These are phyloP conservation scores for Operophtera brumata DNA, from an alignment of 2,888 invertebrate species.

Conservation along the genomic window DNA sequence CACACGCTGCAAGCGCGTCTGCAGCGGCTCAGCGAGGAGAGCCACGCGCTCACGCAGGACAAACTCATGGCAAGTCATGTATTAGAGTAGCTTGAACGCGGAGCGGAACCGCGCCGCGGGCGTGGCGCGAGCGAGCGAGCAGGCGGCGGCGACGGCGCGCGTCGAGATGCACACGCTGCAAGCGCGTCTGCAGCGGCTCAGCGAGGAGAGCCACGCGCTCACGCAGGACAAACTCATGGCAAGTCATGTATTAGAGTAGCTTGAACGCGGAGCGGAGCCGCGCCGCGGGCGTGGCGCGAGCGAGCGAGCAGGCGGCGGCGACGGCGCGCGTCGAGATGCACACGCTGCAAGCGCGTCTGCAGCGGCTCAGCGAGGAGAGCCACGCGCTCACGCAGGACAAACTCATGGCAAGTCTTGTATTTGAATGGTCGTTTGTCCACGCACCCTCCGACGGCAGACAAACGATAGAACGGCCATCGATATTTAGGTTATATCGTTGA, in stretches of 20 bases:
- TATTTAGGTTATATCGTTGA: no score
- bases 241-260: constrained; percentile 56
- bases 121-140: constrained; percentile 71
- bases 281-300: constrained; percentile 78
- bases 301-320: constrained; percentile 78
- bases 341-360: constrained; percentile 81
- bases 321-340: constrained; percentile 82
- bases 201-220: constrained; percentile 82
- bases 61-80: constrained; percentile 68
- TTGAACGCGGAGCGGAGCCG: constrained; percentile 85
- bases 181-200: constrained; percentile 82
- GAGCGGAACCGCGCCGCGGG: constrained; percentile 85
- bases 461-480: no score
- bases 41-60: constrained; percentile 81
- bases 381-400: constrained; percentile 82
- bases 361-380: constrained; percentile 83
- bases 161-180: constrained; percentile 83
- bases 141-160: constrained; percentile 79
- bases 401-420: constrained; percentile 59
- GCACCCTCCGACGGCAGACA: no score
- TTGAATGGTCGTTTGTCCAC: constrained; percentile 79
- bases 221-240: constrained; percentile 82
- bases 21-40: constrained; percentile 83
- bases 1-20: constrained; percentile 82
- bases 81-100: constrained; percentile 79